Base-by-base conservation (phyloP, 2,888 invertebrate genomes). In the Drosophila greeni region DNA sequence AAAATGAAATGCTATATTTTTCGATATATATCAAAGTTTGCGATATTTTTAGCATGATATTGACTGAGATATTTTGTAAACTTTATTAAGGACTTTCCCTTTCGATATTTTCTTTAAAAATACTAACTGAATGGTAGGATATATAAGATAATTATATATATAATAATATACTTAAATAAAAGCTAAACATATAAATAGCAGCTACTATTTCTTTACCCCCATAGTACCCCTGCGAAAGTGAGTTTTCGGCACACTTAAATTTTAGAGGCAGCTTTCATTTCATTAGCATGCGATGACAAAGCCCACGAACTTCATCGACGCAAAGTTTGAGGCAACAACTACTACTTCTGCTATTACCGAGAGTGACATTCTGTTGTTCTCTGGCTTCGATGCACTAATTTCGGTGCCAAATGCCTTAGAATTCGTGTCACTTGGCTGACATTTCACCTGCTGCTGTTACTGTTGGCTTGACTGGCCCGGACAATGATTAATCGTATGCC, bases 401-500 rank as follows among this genome's bases (percentile, higher is more conserved):
- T 29, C 5, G 26, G 14, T 18, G 20, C 18, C 29, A 23, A 42
- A 23, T 42, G 36, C 40, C 48, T 40, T 14, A 11, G 26, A 14
- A 24, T 16, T 33, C 20, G 16, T 36, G 42, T 36, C 62, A 45
- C 39, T 51, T 42, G 47, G 49, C 37, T 45, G 69, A 52, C 70
- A 62, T 56, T 64, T 66, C 75, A 75, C 73, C 76, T 80, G 80
- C 43, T 36, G 16, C 34, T 51, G 31, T 29, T 47, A 31, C 34
- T 55, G 76, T 18, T 37, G 43, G 66, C 45, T 31, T 20, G 14
- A 20, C 45, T 73, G 67, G 52, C 66, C 52, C 24, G 56, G 66
- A 64, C 74, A 75, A 72, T 84, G 79, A 84, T 80, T 82, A 84
- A 80, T 82, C 49, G 67, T 62, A 56, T 43, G 71, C 60, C 64